Base-by-base conservation (phyloP, 2,113 vertebrate species). In the Corythornis madagascariensis region DNA sequence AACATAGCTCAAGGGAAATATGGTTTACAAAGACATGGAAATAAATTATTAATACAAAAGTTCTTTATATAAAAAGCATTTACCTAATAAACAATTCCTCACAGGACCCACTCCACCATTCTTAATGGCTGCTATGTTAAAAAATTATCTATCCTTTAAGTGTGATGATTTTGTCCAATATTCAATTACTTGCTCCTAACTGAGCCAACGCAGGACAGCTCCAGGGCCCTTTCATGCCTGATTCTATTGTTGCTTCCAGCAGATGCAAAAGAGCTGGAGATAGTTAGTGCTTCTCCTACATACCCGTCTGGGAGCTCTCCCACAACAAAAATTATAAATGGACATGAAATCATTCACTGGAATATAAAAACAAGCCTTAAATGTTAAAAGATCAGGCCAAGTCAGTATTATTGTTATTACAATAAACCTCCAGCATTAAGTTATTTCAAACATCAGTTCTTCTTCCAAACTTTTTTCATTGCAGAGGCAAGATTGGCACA, bases 371-470 rank as follows among this genome's bases (percentile, higher is more conserved):
- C 60, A 94, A 86, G 84, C 11, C 29, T 87, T 89, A 85, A 91
- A 94, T 22, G 82, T 72, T 83, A 73, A 63, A 94, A 90, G 66
- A 91, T 92, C 79, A 94, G 87, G 82, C 93, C 93, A 96, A 94
- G 73, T 64, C 83, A 76, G 61, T 94, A 96, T 93, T 95, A 91
- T 65, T 79, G 53, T 89, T 92, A 90, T 88, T 93, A 96, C 52
- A 93, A 91, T 64, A 93, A 92, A 93, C 87, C 80, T 95, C 55
- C 61, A 91, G 61, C 59, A 97, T 94, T 92, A 96, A 93, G 94
- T 35, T 89, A 94, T 95, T 96, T 91, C 55, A 92, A 92, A 66
- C 70, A 94, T 81, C 94, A 91, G 84, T 91, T 94, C 92, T 89
- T 94, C 91, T 87, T 96, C 91, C 91, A 96, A 92, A 57, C 16